These are phyloP conservation scores for Leptura quadrifasciata DNA, from an alignment of 2,888 invertebrate species.

Conservation along the genomic window DNA sequence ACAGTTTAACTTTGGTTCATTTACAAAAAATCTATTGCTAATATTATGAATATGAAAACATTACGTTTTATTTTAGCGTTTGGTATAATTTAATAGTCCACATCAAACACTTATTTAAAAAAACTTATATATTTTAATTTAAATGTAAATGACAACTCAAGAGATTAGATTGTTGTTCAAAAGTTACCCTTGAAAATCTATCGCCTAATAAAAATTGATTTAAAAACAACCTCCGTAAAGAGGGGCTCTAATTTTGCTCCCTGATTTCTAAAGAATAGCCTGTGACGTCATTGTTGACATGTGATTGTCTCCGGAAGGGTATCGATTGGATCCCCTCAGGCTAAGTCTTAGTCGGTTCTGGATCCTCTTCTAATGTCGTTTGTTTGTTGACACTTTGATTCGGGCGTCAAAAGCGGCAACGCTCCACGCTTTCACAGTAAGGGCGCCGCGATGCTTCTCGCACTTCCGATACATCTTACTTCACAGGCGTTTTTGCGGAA, in stretches of 20 bases:
- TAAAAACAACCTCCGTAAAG: background rate
- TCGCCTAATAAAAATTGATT: background rate
- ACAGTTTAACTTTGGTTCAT: no score
- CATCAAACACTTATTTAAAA: background rate
- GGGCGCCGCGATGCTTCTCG: constrained; percentile 48
- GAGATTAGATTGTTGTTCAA: background rate
- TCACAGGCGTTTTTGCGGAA: constrained; percentile 41
- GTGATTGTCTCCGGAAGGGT: constrained; percentile 44
- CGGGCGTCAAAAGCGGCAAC: constrained; percentile 48
- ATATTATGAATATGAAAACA: no score
- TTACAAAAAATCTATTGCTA: no score
- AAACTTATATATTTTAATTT: background rate
- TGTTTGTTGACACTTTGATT: constrained; percentile 72
- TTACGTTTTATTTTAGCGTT: no score
- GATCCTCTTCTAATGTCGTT: constrained; percentile 68
- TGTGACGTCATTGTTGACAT: constrained; percentile 40
- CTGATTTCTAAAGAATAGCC: constrained; percentile 23
- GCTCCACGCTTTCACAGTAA: constrained; percentile 28
- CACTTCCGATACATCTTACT: constrained; percentile 51
- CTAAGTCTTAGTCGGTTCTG: constrained; percentile 35
- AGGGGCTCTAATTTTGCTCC: constrained; percentile 11
- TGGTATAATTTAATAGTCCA: background rate
- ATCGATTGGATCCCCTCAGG: constrained; percentile 41
- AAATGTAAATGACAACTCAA: background rate
- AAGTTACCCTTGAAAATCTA: background rate